Percentiles rank a stretch among this genome's conserved stretches.
Evolutionary conservation across 1,140 invertebrate genomes (phyloP).

Genomic region (Orius laevigatus): DNA sequence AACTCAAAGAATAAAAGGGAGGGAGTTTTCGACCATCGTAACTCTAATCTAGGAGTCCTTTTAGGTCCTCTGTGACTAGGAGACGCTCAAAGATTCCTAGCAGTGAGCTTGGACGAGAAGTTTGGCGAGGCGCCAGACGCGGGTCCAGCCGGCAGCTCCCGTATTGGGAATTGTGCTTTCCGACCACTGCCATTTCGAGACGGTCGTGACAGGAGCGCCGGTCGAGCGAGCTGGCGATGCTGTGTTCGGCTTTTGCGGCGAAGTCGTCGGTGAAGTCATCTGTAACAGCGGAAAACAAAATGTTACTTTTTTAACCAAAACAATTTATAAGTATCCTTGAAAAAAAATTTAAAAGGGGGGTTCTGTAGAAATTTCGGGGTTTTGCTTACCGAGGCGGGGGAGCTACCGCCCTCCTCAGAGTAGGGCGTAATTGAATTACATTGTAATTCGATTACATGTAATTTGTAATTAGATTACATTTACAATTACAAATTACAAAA

Average conservation of each 20-base stretch:
- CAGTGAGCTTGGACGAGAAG: slow-evolving; percentile 21
- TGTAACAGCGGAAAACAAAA: slow-evolving; percentile 6
- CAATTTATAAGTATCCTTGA: too few species aligned
- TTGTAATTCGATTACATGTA: too few species aligned
- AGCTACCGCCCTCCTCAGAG: too few species aligned
- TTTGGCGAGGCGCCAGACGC: slow-evolving; percentile 21
- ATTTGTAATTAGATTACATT: too few species aligned
- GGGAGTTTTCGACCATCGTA: background rate
- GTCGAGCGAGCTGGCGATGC: slow-evolving; percentile 4
- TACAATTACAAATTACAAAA: too few species aligned
- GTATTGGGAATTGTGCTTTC: slow-evolving; percentile 18
- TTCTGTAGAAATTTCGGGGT: too few species aligned
- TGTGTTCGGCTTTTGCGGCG: slow-evolving; percentile 19
- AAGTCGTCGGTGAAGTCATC: slow-evolving; percentile 22
- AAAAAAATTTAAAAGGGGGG: too few species aligned
- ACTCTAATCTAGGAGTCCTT: too few species aligned
- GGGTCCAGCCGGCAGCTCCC: slow-evolving; percentile 19
- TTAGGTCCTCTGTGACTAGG: background rate
- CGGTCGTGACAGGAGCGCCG: slow-evolving; percentile 2
- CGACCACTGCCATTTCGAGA: slow-evolving; percentile 20
- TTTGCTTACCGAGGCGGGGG: too few species aligned
- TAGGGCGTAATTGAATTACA: too few species aligned
- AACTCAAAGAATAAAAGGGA: background rate
- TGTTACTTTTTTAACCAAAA: too few species aligned
- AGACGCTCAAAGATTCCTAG: slow-evolving; percentile 6